Base-by-base conservation (phyloP, 2,888 invertebrate genomes). In the Capitulum mitella region DNA sequence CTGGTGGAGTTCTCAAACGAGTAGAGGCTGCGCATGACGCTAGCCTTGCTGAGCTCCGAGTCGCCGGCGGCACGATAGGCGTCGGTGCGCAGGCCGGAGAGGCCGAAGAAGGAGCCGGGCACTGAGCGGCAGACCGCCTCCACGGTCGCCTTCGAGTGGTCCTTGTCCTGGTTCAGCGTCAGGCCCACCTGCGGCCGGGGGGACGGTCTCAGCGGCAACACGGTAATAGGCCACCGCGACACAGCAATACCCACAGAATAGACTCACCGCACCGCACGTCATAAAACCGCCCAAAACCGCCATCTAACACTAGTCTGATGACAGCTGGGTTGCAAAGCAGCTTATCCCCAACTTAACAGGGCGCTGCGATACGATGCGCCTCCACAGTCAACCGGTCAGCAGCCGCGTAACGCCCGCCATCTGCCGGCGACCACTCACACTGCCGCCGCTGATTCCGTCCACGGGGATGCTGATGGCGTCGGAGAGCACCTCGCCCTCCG, bases 381-480 rank as follows among this genome's bases (percentile, higher is more conserved):
- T n/a, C n/a, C n/a, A n/a, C n/a, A n/a, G n/a, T n/a, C n/a, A n/a
- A n/a, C n/a, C n/a, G n/a, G n/a, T n/a, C n/a, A n/a, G n/a, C n/a
- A n/a, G n/a, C n/a, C n/a, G n/a, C n/a, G n/a, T n/a, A n/a, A n/a
- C n/a, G n/a, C n/a, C n/a, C n/a, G n/a, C n/a, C n/a, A n/a, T n/a
- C n/a, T n/a, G n/a, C n/a, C n/a, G n/a, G n/a, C n/a, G n/a, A n/a
- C n/a, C 1, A 34, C 83, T 83, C 82, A 87, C 88, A 81, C 86
- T 84, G 80, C 87, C 87, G 78, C 86, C 83, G 77, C 85, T 84
- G 70, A 89, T 87, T 64, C 87, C 87, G 81, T 88, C 86, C 26
- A 89, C 87, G 75, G 88, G 89, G 81, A 89, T 85, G 81, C 87
- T 88, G 26, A 89, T 84, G 64, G 86, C 85, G 82, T 89, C 89